A percentile compares a stretch with the other conserved stretches of the same genome.
phyloP scores from a whole-genome alignment of 1,140 invertebrate genomes.

The Dufourea novaeangliae region DNA sequence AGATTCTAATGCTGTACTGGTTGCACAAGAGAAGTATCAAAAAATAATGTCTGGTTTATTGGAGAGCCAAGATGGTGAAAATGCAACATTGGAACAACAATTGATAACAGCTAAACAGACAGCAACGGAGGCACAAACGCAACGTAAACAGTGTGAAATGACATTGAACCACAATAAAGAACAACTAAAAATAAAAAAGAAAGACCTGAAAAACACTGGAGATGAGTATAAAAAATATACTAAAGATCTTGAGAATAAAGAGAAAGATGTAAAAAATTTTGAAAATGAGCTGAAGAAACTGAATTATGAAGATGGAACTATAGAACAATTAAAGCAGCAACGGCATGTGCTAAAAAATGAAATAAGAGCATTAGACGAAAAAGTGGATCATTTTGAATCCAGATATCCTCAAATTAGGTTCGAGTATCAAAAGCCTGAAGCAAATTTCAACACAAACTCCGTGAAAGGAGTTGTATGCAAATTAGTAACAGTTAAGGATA shows the following conservation, averaged over 20 bases:
- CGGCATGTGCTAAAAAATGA: slow-evolving; percentile 82
- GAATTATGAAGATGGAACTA: slow-evolving; percentile 86
- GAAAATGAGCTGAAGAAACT: slow-evolving; percentile 83
- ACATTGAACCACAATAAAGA: slow-evolving; percentile 87
- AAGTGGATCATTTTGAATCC: slow-evolving; percentile 84
- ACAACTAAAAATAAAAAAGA: slow-evolving; percentile 86
- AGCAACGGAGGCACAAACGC: slow-evolving; percentile 89
- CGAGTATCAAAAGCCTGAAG: slow-evolving; percentile 88
- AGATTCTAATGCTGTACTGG: slow-evolving; percentile 86
- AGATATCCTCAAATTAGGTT: slow-evolving; percentile 88
- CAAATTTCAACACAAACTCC: slow-evolving; percentile 88
- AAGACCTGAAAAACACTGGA: slow-evolving; percentile 87
- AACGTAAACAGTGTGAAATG: slow-evolving; percentile 90
- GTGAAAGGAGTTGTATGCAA: slow-evolving; percentile 91
- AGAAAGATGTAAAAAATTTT: slow-evolving; percentile 84
- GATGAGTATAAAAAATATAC: slow-evolving; percentile 88
- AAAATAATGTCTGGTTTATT: slow-evolving; percentile 92
- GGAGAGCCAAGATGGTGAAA: slow-evolving; percentile 89
- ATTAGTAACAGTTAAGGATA: slow-evolving; percentile 89
- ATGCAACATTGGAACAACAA: slow-evolving; percentile 94
- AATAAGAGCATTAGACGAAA: slow-evolving; percentile 82
- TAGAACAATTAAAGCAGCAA: slow-evolving; percentile 83
- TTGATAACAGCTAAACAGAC: slow-evolving; percentile 90
- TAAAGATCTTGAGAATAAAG: slow-evolving; percentile 83
- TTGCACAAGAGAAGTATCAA: slow-evolving; percentile 91